Conservation (phyloP, 2,113 vertebrate species). For the Struthidea cinerea region DNA sequence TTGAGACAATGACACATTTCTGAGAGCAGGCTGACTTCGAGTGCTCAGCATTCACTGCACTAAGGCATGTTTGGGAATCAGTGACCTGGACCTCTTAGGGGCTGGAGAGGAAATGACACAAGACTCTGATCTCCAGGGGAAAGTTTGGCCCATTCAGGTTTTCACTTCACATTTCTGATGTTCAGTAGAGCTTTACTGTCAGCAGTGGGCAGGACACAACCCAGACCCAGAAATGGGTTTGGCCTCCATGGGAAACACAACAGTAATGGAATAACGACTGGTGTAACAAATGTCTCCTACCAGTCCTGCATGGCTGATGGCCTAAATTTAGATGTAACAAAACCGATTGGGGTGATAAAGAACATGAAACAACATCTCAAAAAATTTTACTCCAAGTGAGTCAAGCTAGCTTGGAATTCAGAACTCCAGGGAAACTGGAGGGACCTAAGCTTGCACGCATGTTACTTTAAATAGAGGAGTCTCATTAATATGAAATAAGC, state of each 20-base stretch:
- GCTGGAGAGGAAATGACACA: neutral
- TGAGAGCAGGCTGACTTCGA: neutral
- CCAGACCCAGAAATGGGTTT: neutral
- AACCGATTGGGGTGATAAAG: neutral
- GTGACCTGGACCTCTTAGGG: accelerated
- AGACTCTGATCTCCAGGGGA: neutral
- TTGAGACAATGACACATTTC: neutral
- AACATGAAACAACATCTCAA: neutral
- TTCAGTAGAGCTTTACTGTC: accelerated
- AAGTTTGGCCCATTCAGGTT: neutral
- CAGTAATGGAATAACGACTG: accelerated
- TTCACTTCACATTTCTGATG: neutral
- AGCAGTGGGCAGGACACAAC: neutral
- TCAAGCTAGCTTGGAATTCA: neutral
- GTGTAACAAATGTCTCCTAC: neutral
- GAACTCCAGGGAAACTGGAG: neutral
- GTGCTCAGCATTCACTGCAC: neutral
- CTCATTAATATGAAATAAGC: neutral
- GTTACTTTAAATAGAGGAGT: neutral
- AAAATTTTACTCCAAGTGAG: neutral
- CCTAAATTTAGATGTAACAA: too few species aligned
- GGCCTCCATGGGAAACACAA: accelerated
- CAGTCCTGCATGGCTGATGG: neutral
- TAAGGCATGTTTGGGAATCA: neutral
- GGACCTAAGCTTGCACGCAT: accelerated